These are phyloP conservation scores for Brenthis ino DNA, from an alignment of 2,888 invertebrate genomes.

Conservation along the genomic window DNA sequence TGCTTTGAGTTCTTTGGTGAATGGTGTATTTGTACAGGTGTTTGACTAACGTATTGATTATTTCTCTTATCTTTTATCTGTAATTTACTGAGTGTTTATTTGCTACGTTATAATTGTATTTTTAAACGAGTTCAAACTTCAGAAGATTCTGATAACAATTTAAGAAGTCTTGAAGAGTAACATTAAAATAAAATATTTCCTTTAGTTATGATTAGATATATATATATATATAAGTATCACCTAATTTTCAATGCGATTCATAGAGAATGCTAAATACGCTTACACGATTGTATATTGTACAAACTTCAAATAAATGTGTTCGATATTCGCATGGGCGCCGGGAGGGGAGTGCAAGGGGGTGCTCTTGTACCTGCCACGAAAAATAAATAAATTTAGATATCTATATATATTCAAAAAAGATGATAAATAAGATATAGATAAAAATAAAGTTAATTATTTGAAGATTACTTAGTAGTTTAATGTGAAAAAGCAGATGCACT, in stretches of 20 bases:
- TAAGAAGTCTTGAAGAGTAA: neutral
- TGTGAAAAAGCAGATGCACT: too few relatives aligned
- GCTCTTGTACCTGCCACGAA: too few relatives aligned
- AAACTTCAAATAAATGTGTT: too few relatives aligned
- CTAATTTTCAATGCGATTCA: neutral
- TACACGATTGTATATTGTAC: too few relatives aligned
- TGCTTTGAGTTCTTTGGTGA: neutral
- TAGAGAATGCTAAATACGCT: too few relatives aligned
- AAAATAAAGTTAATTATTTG: too few relatives aligned
- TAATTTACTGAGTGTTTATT: conserved; percentile 2
- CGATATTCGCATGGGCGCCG: too few relatives aligned
- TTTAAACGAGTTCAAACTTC: neutral
- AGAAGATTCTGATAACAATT: neutral
- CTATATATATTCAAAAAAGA: too few relatives aligned
- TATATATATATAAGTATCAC: neutral
- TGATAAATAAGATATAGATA: too few relatives aligned
- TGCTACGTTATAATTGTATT: neutral
- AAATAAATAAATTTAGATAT: too few relatives aligned
- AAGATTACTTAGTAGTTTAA: too few relatives aligned
- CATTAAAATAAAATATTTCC: neutral
- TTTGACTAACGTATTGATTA: conserved; percentile 10
- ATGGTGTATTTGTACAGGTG: conserved; percentile 18
- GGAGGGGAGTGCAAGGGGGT: too few relatives aligned
- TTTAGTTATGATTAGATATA: neutral
- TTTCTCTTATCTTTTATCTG: neutral